A percentile compares a stretch with the other conserved stretches of the same genome.
Conservation (phyloP, 2,888 invertebrate genomes). For the Melikaiella ostensackeni region DNA sequence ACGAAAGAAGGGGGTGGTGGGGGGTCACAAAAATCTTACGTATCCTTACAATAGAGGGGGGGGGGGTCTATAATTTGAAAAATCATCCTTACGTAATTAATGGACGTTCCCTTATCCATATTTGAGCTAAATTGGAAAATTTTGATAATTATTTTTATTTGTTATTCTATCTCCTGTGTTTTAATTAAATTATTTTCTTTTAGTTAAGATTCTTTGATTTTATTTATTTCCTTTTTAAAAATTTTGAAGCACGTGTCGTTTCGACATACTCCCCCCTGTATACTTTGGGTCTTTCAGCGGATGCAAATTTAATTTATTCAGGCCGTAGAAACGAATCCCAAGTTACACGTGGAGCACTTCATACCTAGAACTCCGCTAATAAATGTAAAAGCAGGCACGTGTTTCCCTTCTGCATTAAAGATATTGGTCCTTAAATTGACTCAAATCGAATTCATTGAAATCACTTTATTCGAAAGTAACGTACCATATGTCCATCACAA, state of each 20-base stretch:
- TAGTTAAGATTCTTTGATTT: neutral
- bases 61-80: no score
- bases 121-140: neutral
- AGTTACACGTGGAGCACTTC: slow-evolving; percentile 35
- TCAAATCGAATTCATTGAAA: slow-evolving; percentile 18
- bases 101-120: no score
- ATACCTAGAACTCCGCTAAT: slow-evolving; percentile 19
- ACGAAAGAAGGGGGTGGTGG: no score
- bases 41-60: no score
- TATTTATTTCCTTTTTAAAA: neutral
- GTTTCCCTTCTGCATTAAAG: slow-evolving; percentile 27
- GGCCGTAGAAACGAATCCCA: slow-evolving; percentile 28
- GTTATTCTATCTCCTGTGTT: neutral
- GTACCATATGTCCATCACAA: slow-evolving; percentile 4
- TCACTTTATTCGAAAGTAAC: neutral
- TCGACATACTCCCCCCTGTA: neutral
- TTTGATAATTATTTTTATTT: neutral
- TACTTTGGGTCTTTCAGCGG: slow-evolving; percentile 31
- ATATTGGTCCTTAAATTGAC: neutral
- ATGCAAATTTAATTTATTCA: slow-evolving; percentile 36
- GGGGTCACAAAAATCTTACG: no score
- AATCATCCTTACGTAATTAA: no score
- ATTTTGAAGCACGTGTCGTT: slow-evolving; percentile 21
- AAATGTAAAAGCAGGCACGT: slow-evolving; percentile 23
- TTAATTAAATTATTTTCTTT: neutral